Evolutionary conservation across 2,888 invertebrate species (phyloP), one percentile per base, ranked within the genome.

Genomic region (Adelphocoris suturalis): DNA sequence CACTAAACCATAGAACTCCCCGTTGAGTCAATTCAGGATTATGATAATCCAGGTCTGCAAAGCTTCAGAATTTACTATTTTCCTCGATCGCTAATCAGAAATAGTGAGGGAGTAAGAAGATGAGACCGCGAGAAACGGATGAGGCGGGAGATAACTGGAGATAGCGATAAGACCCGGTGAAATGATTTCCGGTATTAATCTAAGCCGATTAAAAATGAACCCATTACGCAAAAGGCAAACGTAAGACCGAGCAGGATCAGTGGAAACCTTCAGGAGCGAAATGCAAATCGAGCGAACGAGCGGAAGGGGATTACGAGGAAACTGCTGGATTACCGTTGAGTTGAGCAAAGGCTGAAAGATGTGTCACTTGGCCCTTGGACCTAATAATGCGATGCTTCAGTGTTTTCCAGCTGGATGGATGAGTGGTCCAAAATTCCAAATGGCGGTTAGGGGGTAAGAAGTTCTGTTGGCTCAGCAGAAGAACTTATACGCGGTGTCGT

Each of bases 201-300:
- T 55, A 82, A 82, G 82, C 82, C 82, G 82, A 82, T 55, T 82
- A 82, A 82, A 82, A 82, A 82, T 82, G 82, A 19, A 55, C 52
- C 19, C 27, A 78, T 78, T 78, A 78, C 52, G 23, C 68, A 37
- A 37, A 27, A 27, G 68, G 68, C 27, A 68, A 68, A 68, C 68
- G 68, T 68, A 68, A 68, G 68, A 68, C 68, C 27, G 23, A 68
- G 68, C 9, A 7, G 68, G 68, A 68, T 68, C 23, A 68, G 68
- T 23, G 27, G 68, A 9, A 23, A 13, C 23, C 11, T 68, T 23
- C 68, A 23, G 68, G 4, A 19, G 68, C 12, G 68, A 13, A 80
- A 80, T 80, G 80, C 80, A 80, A 80, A 80, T 80, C 46, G 46
- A 80, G 48, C 80, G 80, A 78, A n/a, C 46, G 16, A 28, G 46